phyloP scores from a whole-genome alignment of 2,797 vertebrate genomes.

The Rhincodon typus region DNA sequence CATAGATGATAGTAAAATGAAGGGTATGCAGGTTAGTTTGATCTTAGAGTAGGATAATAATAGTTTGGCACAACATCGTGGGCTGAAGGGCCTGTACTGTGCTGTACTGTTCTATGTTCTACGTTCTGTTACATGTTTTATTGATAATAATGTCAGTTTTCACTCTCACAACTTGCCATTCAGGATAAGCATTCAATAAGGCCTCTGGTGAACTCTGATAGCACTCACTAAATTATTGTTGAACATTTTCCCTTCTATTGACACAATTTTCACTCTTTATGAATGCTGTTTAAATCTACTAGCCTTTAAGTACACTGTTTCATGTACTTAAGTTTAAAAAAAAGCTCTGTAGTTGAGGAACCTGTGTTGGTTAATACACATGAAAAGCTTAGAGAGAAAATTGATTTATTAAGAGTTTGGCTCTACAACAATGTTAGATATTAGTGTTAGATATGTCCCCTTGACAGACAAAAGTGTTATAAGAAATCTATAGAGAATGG shows the following conservation, averaged over 20 bases:
- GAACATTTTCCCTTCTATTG: background rate
- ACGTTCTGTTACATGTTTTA: background rate
- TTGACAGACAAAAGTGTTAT: background rate
- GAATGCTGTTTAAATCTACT: background rate
- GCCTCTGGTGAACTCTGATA: background rate
- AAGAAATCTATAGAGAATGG: background rate
- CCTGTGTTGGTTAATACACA: background rate
- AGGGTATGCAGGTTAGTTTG: too few relatives aligned
- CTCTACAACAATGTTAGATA: background rate
- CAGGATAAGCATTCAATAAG: background rate
- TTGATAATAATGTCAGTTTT: background rate
- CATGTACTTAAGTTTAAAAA: background rate
- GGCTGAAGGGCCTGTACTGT: too few relatives aligned
- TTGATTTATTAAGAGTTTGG: background rate
- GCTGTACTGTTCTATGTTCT: too few relatives aligned
- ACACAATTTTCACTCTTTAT: background rate
- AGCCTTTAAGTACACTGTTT: too few relatives aligned
- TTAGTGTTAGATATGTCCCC: background rate
- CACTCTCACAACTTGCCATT: background rate
- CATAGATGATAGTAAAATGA: too few relatives aligned
- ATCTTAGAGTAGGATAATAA: too few relatives aligned
- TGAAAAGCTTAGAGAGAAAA: background rate
- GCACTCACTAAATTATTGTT: background rate
- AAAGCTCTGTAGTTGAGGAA: background rate
- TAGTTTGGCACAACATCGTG: too few relatives aligned